Evolutionary conservation across 1,140 invertebrate species (phyloP).

Genomic region (Drosophila bocki): DNA sequence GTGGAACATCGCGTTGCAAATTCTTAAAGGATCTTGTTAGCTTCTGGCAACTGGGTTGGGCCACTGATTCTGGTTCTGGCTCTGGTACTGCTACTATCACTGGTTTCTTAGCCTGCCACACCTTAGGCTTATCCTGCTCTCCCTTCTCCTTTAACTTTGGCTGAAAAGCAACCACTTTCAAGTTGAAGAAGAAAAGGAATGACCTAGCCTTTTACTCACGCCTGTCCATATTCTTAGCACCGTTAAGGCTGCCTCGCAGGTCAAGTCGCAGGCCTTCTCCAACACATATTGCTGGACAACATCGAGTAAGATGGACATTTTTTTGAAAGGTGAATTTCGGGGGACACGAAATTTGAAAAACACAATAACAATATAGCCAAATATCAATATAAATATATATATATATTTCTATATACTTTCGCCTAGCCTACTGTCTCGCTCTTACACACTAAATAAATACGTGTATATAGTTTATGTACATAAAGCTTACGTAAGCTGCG

Average conservation of each 20-base stretch:
- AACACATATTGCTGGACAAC: slow-evolving; percentile 58
- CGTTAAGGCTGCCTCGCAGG: slow-evolving; percentile 19
- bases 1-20: slow-evolving; percentile 22
- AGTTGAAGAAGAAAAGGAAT: background rate
- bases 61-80: background rate
- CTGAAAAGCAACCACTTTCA: background rate
- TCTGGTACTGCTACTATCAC: background rate
- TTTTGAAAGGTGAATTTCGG: slow-evolving; percentile 21
- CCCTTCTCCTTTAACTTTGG: background rate
- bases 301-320: slow-evolving; percentile 64
- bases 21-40: background rate
- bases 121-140: background rate
- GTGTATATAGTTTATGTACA: slow-evolving; percentile 39
- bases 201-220: slow-evolving; percentile 20
- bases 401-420: slow-evolving; percentile 18
- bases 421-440: slow-evolving; percentile 3
- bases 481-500: slow-evolving; percentile 44
- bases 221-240: slow-evolving; percentile 26
- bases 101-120: background rate
- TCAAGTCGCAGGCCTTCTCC: slow-evolving; percentile 50
- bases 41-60: background rate
- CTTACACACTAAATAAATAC: slow-evolving; percentile 47
- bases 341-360: slow-evolving; percentile 9
- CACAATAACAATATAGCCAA: background rate
- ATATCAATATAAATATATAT: slow-evolving; percentile 5